Evolutionary conservation across 2,888 invertebrate genomes (phyloP).

Genomic region (Dryomyza anilis): DNA sequence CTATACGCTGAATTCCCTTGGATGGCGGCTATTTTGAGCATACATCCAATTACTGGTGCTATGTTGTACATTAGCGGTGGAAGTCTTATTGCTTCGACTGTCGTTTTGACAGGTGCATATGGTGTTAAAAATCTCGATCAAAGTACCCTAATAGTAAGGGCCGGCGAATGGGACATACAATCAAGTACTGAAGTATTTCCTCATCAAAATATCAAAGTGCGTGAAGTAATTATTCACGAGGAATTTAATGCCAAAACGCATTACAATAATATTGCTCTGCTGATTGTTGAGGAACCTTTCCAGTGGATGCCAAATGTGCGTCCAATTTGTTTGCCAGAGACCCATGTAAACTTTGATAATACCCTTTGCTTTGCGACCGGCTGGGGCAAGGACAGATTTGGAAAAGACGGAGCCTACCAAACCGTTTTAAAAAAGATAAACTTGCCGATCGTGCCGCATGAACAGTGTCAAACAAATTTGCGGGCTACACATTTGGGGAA

Average conservation of each 20-base stretch:
- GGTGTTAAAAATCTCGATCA: slow-evolving; percentile 63
- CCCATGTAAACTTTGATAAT: slow-evolving; percentile 53
- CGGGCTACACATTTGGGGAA: slow-evolving; percentile 72
- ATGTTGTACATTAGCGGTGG: slow-evolving; percentile 63
- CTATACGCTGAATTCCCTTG: slow-evolving; percentile 63
- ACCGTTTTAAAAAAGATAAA: slow-evolving; percentile 74
- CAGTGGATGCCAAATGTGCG: slow-evolving; percentile 70
- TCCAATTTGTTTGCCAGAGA: slow-evolving; percentile 70
- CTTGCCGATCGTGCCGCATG: slow-evolving; percentile 69
- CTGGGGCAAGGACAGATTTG: slow-evolving; percentile 57
- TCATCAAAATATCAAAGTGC: slow-evolving; percentile 72
- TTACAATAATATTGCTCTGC: slow-evolving; percentile 75
- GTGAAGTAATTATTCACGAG: slow-evolving; percentile 66
- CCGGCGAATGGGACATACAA: slow-evolving; percentile 85
- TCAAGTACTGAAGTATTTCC: slow-evolving; percentile 71
- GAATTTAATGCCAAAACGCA: slow-evolving; percentile 69
- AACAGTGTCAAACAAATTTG: slow-evolving; percentile 62
- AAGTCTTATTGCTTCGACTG: slow-evolving; percentile 58
- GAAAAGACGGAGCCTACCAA: slow-evolving; percentile 64
- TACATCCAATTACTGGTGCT: slow-evolving; percentile 39
- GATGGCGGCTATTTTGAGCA: slow-evolving; percentile 64
- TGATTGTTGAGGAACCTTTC: slow-evolving; percentile 69
- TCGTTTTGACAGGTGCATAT: slow-evolving; percentile 82
- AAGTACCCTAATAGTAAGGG: slow-evolving; percentile 63
- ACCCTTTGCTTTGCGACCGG: slow-evolving; percentile 54